Base-by-base conservation (phyloP, 2,113 vertebrate genomes). In the Haemorhous mexicanus region DNA sequence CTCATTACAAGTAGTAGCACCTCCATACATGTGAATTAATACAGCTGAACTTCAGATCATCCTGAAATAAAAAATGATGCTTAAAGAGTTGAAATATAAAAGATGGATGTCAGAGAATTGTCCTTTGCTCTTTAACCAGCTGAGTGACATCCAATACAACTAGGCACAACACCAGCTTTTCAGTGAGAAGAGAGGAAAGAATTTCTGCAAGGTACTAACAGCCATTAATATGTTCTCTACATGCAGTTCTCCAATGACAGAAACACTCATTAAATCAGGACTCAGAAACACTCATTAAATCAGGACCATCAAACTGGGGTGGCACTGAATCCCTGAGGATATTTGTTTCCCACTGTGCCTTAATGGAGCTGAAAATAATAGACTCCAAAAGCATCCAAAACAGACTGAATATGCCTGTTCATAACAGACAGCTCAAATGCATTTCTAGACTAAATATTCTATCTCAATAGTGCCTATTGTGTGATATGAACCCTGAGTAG, bases 101-200 rank as follows among this genome's bases (percentile, higher is more conserved):
- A 50, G 9, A 37, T 18, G 27, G 32, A 3, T 55, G 6, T 28
- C 3, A 8, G 24, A 80, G n/a, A 44, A 32, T 30, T 77, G 64
- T 68, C 12, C 2, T 77, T 55, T 49, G 32, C 6, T 30, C 21
- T 53, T 73, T 80, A 41, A n/a, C 10, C 68, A 62, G 2, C 18
- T 24, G 17, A 28, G 20, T 52, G 33, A 39, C 23, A 39, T 24
- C 11, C 41, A 75, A 4, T 12, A 56, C 37, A 58, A 30, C 17
- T 43, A 26, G 9, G 63, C 0, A 0, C 47, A 81, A 20, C 13
- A 77, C 4, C 32, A 83, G 16, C 6, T 66, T 66, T 32, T 13
- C 1, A 2, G 13, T 55, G 7, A 81, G 50, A 64, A 49, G 28
- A 80, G 19, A 62, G 21, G 13, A 78, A 84, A 61, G 15, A 44